Base-by-base conservation (phyloP, 2,888 invertebrate genomes). In the Alcis repandata region DNA sequence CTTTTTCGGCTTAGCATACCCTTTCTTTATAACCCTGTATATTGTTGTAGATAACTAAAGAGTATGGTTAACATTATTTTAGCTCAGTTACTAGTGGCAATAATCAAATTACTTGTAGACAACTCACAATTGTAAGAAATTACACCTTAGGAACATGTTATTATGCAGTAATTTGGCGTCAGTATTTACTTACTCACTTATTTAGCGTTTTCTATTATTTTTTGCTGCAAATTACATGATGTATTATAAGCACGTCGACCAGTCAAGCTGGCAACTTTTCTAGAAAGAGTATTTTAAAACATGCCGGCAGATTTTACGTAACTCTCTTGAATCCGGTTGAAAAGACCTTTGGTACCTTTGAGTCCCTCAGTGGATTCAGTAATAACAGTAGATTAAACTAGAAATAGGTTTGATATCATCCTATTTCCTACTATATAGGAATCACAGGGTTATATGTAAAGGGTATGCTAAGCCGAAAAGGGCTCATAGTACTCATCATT, bases 261-360 rank as follows among this genome's bases (percentile, higher is more conserved):
- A 36, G 53, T 17, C 41, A 40, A 41, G 20, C 54, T 17, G 43
- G 27, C 49, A 57, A 57, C 62, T 56, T 57, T 57, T 62, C 62
- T 62, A 62, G 57, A 62, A 62, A 62, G 49, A 43, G 38, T 62
- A 27, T 62, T 57, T 57, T 56, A 69, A 71, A 73, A 70, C 54
- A 69, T 59, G 36, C 46, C 60, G 56, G 51, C 41, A 43, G 33
- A 57, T 51, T 73, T 81, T 43, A 82, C 82, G 72, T 82, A 81
- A 83, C 70, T 74, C 74, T 70, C 58, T 74, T 74, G 76, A 72
- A 79, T 82, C 80, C 83, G 81, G 82, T 85, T 80, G 75, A 74
- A 76, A 64, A 78, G 79, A 77, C 78, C 78, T 84, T 83, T 83
- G 75, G 40, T 27, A 54, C 54, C 41, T 41, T 27, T 7, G 10